phyloP scores from a whole-genome alignment of 2,888 invertebrate species.

The Xiphydria camelus region DNA sequence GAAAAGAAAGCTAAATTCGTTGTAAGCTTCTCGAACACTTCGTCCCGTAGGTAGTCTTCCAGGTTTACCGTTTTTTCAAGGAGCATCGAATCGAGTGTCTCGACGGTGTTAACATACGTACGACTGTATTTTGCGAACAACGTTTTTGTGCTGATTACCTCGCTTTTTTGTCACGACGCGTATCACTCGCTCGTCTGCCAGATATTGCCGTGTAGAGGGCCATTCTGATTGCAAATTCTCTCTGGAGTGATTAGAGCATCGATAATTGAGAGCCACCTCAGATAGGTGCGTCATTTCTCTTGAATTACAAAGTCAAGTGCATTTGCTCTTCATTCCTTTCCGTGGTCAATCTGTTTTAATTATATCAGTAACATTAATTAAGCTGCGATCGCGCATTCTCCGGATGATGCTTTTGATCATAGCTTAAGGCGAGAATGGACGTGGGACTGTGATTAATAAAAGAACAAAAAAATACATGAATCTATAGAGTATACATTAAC shows the following conservation, averaged over 20 bases:
- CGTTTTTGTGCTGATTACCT: conserved; percentile 23
- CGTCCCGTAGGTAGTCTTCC: conserved; percentile 2
- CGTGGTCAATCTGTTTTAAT: too few species aligned
- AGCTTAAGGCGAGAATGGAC: conserved; percentile 9
- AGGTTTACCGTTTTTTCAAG: background rate
- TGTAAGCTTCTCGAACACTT: too few species aligned
- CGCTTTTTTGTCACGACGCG: conserved; percentile 27
- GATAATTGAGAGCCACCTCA: too few species aligned
- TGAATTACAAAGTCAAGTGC: background rate
- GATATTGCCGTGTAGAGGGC: too few species aligned
- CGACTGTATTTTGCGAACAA: conserved; percentile 27
- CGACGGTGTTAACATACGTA: too few species aligned
- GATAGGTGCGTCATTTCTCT: background rate
- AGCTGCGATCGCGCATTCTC: background rate
- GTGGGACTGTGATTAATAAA: conserved; percentile 12
- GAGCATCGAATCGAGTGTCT: too few species aligned
- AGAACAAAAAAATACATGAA: conserved; percentile 4
- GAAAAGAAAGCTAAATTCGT: background rate
- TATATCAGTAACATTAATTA: conserved; percentile 4
- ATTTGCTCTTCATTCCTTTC: background rate
- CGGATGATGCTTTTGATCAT: conserved; percentile 7
- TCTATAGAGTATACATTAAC: conserved; percentile 15
- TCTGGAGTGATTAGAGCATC: background rate
- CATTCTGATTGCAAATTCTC: too few species aligned
- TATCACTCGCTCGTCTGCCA: too few species aligned